Conservation (phyloP, 2,113 vertebrate species). For the Anas platyrhynchos region DNA sequence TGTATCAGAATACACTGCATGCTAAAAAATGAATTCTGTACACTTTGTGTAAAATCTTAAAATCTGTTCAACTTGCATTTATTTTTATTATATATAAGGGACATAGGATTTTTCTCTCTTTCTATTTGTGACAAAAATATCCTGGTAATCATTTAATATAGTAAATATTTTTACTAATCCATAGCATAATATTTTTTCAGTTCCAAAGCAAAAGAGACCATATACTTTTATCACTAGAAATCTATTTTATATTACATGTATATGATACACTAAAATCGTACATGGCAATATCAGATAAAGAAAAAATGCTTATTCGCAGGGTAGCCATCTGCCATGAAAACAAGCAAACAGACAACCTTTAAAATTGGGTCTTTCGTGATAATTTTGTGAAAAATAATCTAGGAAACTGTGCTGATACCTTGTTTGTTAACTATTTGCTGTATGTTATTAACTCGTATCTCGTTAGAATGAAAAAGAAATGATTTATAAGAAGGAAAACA, state of each 20-base stretch:
- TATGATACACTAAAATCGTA: not conserved
- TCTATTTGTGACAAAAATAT: not conserved
- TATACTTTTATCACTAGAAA: not conserved
- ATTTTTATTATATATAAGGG: not conserved
- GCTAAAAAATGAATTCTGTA: not conserved
- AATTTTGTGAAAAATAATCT: not conserved
- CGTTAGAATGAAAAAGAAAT: not conserved
- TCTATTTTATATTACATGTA: not conserved
- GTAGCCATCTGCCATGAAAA: not conserved
- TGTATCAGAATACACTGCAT: not conserved
- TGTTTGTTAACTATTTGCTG: not conserved
- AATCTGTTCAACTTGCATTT: not conserved
- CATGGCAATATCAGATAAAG: not conserved
- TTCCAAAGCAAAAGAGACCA: not conserved
- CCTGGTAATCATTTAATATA: not conserved
- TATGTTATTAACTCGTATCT: not conserved
- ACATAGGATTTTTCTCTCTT: not conserved
- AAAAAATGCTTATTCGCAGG: not conserved
- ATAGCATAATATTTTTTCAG: not conserved
- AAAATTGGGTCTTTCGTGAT: not conserved
- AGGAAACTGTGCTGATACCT: not conserved
- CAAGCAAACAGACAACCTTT: not conserved
- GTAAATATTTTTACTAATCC: not conserved
- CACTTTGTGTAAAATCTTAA: not conserved
- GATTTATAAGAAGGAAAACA: not conserved